These are phyloP conservation scores for Pristionchus fissidentatus DNA, from an alignment of 2,888 invertebrate species.

Conservation along the genomic window DNA sequence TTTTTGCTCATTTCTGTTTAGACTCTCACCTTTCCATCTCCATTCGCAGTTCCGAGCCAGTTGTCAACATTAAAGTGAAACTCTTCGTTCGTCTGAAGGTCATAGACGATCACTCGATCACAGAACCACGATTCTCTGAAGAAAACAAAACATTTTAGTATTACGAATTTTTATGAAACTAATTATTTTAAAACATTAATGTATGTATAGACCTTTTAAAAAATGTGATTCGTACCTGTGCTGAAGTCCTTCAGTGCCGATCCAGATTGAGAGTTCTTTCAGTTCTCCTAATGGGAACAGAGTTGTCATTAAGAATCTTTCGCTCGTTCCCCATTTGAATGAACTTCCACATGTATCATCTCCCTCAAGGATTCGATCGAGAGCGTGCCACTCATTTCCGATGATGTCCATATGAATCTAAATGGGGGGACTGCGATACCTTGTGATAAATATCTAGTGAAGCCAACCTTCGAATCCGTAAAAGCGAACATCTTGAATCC, in stretches of 20 bases:
- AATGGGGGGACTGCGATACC: too few relatives aligned
- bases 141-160: too few relatives aligned
- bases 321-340: slow-evolving; percentile 61
- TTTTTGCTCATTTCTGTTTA: too few relatives aligned
- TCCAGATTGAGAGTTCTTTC: slow-evolving; percentile 61
- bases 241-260: slow-evolving; percentile 57
- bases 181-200: too few relatives aligned
- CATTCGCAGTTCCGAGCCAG: slow-evolving; percentile 65
- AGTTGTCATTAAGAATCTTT: slow-evolving; percentile 64
- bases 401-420: slow-evolving; percentile 60
- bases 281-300: slow-evolving; percentile 58
- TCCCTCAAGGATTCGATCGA: slow-evolving; percentile 55
- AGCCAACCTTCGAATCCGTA: slow-evolving; percentile 59
- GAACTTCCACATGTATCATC: slow-evolving; percentile 53
- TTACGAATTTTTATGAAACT: too few relatives aligned
- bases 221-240: too few relatives aligned
- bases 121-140: slow-evolving; percentile 65
- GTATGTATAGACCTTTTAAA: too few relatives aligned
- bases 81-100: slow-evolving; percentile 56
- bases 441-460: too few relatives aligned
- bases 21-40: slow-evolving; percentile 59
- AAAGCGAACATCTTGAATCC: slow-evolving; percentile 63
- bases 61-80: slow-evolving; percentile 63
- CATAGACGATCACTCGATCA: slow-evolving; percentile 57
- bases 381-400: slow-evolving; percentile 57